Conservation (phyloP, 2,888 invertebrate genomes). For the Dicycla oo region DNA sequence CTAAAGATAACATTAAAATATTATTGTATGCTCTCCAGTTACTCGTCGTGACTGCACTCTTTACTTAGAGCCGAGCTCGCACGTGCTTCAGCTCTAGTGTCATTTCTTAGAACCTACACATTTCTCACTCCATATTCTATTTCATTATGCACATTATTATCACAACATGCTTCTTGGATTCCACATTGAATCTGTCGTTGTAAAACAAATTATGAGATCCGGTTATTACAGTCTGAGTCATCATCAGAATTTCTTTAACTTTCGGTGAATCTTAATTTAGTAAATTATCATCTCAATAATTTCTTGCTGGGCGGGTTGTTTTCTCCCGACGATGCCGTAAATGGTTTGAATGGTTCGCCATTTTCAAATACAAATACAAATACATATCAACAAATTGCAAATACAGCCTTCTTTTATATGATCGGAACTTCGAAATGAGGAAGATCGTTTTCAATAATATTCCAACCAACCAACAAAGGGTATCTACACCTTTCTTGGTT, state of each 20-base stretch:
- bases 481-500: too few relatives aligned
- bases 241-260: conserved; percentile 52
- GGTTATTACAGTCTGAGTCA: conserved; percentile 48
- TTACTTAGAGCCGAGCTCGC: conserved; percentile 38
- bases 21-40: not conserved
- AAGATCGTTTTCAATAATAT: conserved; percentile 12
- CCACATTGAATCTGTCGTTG: conserved; percentile 30
- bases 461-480: not conserved
- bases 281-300: conserved; percentile 32
- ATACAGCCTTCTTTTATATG: not conserved
- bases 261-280: conserved; percentile 47
- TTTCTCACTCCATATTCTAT: conserved; percentile 24
- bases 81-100: conserved; percentile 56
- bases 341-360: conserved; percentile 6
- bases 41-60: conserved; percentile 26
- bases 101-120: conserved; percentile 48
- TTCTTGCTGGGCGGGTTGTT: conserved; percentile 25
- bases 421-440: not conserved
- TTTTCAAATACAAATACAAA: too few relatives aligned
- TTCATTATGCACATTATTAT: conserved; percentile 18
- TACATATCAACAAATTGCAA: too few relatives aligned
- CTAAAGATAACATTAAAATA: conserved; percentile 1
- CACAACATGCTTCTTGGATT: conserved; percentile 19
- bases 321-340: conserved; percentile 3
- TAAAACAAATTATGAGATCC: conserved; percentile 48